Evolutionary conservation across 2,888 invertebrate species (phyloP), one percentile per base, ranked within the genome.

Genomic region (Standfussiana lucernea): DNA sequence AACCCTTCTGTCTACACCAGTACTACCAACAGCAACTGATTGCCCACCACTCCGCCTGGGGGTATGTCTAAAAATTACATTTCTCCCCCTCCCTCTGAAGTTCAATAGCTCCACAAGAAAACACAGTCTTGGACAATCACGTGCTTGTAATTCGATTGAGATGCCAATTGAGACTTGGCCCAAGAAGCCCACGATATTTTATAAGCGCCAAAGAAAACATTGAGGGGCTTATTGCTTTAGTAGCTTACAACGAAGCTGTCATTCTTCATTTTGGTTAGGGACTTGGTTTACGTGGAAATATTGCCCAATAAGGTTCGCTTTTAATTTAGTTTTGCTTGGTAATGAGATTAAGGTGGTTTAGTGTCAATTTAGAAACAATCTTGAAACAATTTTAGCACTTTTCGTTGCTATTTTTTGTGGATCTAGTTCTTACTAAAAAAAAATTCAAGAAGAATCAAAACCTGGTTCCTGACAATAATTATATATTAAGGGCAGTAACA

Each of bases 131-230:
- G 91, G 91, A 91, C 91, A 92, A 93, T 95, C 96, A 96, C 95
- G 95, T 95, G 93, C 90, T 92, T 92, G 93, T 96, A 96, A 96
- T 95, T 95, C 94, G 93, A 96, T 96, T 96, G 94, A 86, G 88
- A 91, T 89, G 93, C 90, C 95, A 93, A 95, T 95, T 95, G 95
- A 92, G 93, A 94, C 90, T 95, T 94, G 95, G 94, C 95, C 91
- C 93, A 50, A 72, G 56, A 53, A 53, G 94, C 94, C 92, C 93
- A 93, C 94, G 92, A 94, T 94, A 94, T 95, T 95, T 95, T 93
- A 93, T 91, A 91, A 92, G 92, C 92, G 94, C 93, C 93, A 93
- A 93, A 87, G 92, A 93, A 93, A 94, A 94, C 91, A 92, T 89
- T 88, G 85, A 78, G 37, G 32, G 59, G 24, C 64, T 69, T 80